Conservation (phyloP, 2,888 invertebrate genomes). For the Conus canariensis region DNA sequence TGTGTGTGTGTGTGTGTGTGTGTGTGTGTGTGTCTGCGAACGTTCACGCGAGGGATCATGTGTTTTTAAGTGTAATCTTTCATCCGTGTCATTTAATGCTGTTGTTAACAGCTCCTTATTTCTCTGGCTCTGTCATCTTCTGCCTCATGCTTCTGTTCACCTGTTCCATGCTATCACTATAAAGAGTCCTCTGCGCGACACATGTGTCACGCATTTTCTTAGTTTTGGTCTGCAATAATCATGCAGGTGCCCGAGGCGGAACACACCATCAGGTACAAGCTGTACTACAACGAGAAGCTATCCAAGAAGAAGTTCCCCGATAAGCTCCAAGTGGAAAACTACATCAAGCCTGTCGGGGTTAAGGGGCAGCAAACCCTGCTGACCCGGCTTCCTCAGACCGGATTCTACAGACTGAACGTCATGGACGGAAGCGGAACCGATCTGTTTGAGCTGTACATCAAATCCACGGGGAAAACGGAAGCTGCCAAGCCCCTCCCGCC, state of each 20-base stretch:
- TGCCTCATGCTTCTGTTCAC: too few relatives aligned
- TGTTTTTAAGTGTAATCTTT: too few relatives aligned
- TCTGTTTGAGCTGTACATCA: constrained; percentile 66
- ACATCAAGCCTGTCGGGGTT: constrained; percentile 33
- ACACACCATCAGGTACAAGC: constrained; percentile 18
- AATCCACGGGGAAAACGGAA: constrained; percentile 54
- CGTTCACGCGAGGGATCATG: too few relatives aligned
- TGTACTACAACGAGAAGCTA: constrained; percentile 34
- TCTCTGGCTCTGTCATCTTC: too few relatives aligned
- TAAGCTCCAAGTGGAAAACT: constrained; percentile 41
- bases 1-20: too few relatives aligned
- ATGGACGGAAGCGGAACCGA: constrained; percentile 43
- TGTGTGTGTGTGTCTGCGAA: too few relatives aligned
- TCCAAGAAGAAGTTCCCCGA: constrained; percentile 34
- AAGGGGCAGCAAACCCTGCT: constrained; percentile 19
- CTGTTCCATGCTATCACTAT: too few relatives aligned
- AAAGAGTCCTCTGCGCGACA: too few relatives aligned
- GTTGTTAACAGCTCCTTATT: too few relatives aligned
- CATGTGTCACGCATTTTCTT: too few relatives aligned
- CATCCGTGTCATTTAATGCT: too few relatives aligned
- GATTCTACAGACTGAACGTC: constrained; percentile 64
- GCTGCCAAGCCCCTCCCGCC: constrained; percentile 60
- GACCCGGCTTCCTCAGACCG: constrained; percentile 61
- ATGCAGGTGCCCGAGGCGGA: constrained; percentile 30
- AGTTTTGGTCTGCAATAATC: too few relatives aligned